Conservation (phyloP, 2,888 invertebrate species). For the Ichneumoninae sp. region DNA sequence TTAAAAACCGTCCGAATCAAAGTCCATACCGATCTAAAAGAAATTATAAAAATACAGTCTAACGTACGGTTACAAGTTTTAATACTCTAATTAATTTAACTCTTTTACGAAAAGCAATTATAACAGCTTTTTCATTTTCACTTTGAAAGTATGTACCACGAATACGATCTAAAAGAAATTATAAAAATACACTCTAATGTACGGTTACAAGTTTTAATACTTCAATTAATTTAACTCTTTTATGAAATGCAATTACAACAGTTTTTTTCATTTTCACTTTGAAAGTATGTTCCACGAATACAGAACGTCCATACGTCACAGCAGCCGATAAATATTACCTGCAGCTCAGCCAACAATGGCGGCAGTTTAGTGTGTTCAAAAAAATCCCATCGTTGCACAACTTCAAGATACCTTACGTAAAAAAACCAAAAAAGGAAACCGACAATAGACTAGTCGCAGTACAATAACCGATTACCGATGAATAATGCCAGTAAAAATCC, state of each 20-base stretch:
- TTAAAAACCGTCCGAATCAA: background rate
- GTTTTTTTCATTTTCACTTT: too few species aligned
- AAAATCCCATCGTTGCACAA: conserved; percentile 5
- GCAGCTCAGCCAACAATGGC: background rate
- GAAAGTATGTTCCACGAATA: too few species aligned
- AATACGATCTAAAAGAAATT: background rate
- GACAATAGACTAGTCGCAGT: background rate
- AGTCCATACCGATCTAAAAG: background rate
- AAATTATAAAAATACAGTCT: background rate
- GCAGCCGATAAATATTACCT: background rate
- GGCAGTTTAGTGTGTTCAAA: background rate
- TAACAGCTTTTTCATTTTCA: too few species aligned
- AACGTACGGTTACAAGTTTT: too few species aligned
- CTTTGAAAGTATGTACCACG: too few species aligned
- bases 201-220: too few species aligned
- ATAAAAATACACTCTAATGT: background rate
- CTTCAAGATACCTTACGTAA: background rate
- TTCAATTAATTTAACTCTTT: too few species aligned
- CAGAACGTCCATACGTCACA: too few species aligned
- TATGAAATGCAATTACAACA: too few species aligned
- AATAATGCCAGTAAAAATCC: conserved; percentile 28
- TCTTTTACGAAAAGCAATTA: too few species aligned
- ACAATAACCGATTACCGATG: background rate
- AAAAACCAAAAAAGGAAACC: background rate
- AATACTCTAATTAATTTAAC: too few species aligned